A percentile compares a stretch with the other conserved stretches of the same genome.
phyloP scores from a whole-genome alignment of 2,888 invertebrate genomes.

The Aphrophora alni region DNA sequence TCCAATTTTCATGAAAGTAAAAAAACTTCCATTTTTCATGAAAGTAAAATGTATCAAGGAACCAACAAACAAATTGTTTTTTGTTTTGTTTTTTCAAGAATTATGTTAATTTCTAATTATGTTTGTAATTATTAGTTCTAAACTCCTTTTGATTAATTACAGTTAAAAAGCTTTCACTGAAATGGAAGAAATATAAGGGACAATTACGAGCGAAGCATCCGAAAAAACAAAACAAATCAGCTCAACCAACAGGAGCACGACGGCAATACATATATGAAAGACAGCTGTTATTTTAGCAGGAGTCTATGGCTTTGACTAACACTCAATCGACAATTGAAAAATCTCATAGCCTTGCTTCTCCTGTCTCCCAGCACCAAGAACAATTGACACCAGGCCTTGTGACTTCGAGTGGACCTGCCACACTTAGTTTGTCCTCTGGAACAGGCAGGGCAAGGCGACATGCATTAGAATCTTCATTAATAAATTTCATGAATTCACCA shows the following conservation, averaged over 20 bases:
- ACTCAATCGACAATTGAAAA: not conserved
- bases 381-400: too few relatives aligned
- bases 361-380: not conserved
- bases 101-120: not conserved
- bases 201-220: not conserved
- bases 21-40: too few relatives aligned
- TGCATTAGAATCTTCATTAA: too few relatives aligned
- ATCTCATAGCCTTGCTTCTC: not conserved
- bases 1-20: too few relatives aligned
- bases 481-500: too few relatives aligned
- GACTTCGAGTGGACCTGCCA: too few relatives aligned
- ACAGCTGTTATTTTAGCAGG: not conserved
- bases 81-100: not conserved
- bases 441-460: too few relatives aligned
- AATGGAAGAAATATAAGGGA: constrained; percentile 21
- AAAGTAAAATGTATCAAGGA: too few relatives aligned
- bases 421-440: too few relatives aligned
- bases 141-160: not conserved
- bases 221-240: constrained; percentile 12
- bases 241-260: not conserved
- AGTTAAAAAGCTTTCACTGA: constrained; percentile 10
- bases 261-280: not conserved
- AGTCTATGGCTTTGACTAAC: not conserved
- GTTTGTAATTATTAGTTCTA: not conserved
- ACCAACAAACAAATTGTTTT: too few relatives aligned